These are phyloP conservation scores for Tychaedon coryphoeus DNA, from an alignment of 2,113 vertebrate genomes.

Conservation along the genomic window DNA sequence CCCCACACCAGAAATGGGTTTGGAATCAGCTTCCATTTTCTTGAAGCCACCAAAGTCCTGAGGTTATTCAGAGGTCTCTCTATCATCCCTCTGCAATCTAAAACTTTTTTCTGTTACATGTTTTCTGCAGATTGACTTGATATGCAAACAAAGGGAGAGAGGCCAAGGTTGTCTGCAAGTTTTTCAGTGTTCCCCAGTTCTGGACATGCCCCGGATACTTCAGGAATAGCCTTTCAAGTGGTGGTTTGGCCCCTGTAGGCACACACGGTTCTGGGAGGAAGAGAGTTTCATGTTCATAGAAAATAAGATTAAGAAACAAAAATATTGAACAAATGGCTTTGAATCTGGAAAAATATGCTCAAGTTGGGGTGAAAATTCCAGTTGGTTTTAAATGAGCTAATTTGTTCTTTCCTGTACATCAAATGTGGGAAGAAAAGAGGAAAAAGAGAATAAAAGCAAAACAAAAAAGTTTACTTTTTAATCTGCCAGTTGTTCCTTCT, in stretches of 20 bases:
- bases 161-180: background rate
- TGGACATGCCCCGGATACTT: conserved; percentile 14
- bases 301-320: conserved; percentile 65
- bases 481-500: conserved; percentile 13
- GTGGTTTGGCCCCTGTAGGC: conserved; percentile 45
- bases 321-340: conserved; percentile 59
- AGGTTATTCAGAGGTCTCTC: conserved; percentile 57
- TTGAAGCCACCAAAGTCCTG: conserved; percentile 5
- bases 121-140: background rate
- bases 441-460: conserved; percentile 31
- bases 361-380: conserved; percentile 59
- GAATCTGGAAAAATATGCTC: conserved; percentile 56
- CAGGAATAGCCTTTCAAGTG: conserved; percentile 53
- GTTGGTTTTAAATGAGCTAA: conserved; percentile 59
- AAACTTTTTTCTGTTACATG: background rate
- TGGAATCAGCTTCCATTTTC: conserved; percentile 45
- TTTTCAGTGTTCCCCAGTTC: conserved; percentile 6
- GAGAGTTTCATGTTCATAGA: conserved; percentile 39
- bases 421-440: conserved; percentile 36
- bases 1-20: conserved; percentile 38
- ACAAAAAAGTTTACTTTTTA: background rate
- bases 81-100: background rate
- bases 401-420: conserved; percentile 64
- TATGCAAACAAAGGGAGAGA: background rate
- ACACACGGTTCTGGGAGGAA: conserved; percentile 36